These are phyloP conservation scores for Arothron firmamentum DNA, from an alignment of 2,113 vertebrate genomes.

Conservation along the genomic window DNA sequence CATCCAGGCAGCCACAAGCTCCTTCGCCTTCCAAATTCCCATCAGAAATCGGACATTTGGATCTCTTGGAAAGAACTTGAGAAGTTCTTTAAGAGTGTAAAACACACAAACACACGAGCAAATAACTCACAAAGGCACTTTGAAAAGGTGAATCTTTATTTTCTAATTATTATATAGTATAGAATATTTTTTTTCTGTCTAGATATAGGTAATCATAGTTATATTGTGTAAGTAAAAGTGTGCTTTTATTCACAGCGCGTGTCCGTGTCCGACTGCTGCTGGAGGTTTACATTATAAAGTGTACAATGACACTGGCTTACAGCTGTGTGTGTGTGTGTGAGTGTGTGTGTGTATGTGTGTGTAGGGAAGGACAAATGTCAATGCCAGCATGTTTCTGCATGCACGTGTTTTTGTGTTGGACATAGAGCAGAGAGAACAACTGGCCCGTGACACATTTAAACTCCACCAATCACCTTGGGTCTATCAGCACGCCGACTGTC, in stretches of 20 bases:
- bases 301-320: slow-evolving; percentile 71
- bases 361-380: slow-evolving; percentile 43
- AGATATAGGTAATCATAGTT: slow-evolving; percentile 72
- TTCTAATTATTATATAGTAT: slow-evolving; percentile 69
- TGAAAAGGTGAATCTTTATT: slow-evolving; percentile 74
- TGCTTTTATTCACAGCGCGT: slow-evolving; percentile 73
- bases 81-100: background rate
- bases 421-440: slow-evolving; percentile 53
- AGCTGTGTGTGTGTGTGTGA: slow-evolving; percentile 47
- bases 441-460: slow-evolving; percentile 37
- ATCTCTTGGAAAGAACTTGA: background rate
- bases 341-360: slow-evolving; percentile 31
- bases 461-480: slow-evolving; percentile 14
- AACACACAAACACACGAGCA: slow-evolving; percentile 2
- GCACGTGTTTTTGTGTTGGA: slow-evolving; percentile 39
- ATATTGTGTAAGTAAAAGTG: slow-evolving; percentile 74
- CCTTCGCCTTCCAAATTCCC: no score
- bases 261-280: slow-evolving; percentile 67
- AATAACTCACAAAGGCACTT: slow-evolving; percentile 47
- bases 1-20: no score
- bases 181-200: slow-evolving; percentile 67
- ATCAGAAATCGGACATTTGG: no score
- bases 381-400: slow-evolving; percentile 56
- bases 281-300: slow-evolving; percentile 73
- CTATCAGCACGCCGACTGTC: background rate